phyloP scores from a whole-genome alignment of 2,113 vertebrate genomes.

The Petrocephalus zakoni region DNA sequence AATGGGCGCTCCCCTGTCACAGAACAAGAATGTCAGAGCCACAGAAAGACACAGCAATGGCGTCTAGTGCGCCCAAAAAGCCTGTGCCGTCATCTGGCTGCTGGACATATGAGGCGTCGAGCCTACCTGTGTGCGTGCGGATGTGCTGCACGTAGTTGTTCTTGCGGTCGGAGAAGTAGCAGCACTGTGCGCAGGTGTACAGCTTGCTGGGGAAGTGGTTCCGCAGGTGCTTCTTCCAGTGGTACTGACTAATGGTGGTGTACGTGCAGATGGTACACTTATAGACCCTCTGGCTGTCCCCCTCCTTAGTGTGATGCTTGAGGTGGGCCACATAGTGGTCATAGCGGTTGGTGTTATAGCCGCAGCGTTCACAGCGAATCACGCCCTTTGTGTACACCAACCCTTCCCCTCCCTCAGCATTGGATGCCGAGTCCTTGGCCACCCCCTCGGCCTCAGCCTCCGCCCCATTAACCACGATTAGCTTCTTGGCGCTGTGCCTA shows the following conservation, averaged over 20 bases:
- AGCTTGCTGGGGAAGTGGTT: conserved; percentile 97
- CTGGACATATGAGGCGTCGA: not conserved
- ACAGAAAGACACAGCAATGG: too few species aligned
- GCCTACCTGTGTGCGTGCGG: conserved; percentile 88
- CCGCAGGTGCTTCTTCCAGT: conserved; percentile 97
- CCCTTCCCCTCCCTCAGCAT: conserved; percentile 50
- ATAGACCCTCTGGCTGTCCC: conserved; percentile 80
- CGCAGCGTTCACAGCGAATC: conserved; percentile 89
- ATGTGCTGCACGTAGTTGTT: conserved; percentile 99
- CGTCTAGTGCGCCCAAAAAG: not conserved
- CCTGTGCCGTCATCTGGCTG: too few species aligned
- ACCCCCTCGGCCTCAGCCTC: conserved; percentile 59
- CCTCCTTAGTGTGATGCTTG: conserved; percentile 87
- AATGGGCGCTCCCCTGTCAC: conserved; percentile 89
- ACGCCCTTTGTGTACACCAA: conserved; percentile 79
- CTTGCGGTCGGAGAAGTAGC: conserved; percentile 95
- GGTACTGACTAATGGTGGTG: conserved; percentile 94
- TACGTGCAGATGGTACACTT: conserved; percentile 94
- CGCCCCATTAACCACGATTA: conserved; percentile 78
- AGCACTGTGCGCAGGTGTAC: conserved; percentile 91
- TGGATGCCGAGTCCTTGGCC: conserved; percentile 48
- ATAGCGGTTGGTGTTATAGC: conserved; percentile 95
- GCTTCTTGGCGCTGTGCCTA: conserved; percentile 82
- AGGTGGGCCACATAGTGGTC: conserved; percentile 96
- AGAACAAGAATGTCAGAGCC: conserved; percentile 4